Evolutionary conservation across 2,888 invertebrate genomes (phyloP), one percentile per base, ranked within the genome.

Genomic region (Lithophane ornitopus): DNA sequence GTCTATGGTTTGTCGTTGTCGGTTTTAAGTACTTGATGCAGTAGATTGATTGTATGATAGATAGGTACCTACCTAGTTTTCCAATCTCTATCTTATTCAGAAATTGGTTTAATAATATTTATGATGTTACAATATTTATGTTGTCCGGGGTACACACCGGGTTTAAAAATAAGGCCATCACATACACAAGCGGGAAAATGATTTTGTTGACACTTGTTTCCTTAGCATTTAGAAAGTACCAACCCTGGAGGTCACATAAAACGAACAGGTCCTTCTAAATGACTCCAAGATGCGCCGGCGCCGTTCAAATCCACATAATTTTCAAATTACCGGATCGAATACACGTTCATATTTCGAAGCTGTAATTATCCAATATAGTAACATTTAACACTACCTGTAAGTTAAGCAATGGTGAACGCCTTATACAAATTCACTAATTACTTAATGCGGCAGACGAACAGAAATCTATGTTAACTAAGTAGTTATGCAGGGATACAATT

Each of bases 341-440:
- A 85, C 79, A 76, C 65, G 82, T 69, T 79, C 67, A 81, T 85
- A 74, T 84, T 82, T 82, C 71, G 75, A 71, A 82, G 82, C 66
- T 72, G 39, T 82, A 85, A 84, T 85, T 82, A 85, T 82, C 70
- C 62, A 82, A 71, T 85, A 74, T 49, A 63, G 71, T 65, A 74
- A 85, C 79, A 85, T 84, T 84, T 79, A 85, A 76, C 65, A 85
- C 76, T 71, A 65, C 70, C 26, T 56, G 61, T 46, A 12, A 54
- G 69, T 84, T 63, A 70, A 39, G 84, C 72, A 84, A 84, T 74
- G 71, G 79, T 79, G 79, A 67, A 85, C 76, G 80, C 82, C 76
- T 74, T 76, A 74, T 58, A 85, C 74, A 82, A 82, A 84, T 84
- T 76, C 54, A 70, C 79, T 80, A 84, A 85, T 84, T 74, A 85